Evolutionary conservation across 2,113 vertebrate species (phyloP), one percentile per base, ranked within the genome.

Genomic region (Tachysurus fulvidraco): DNA sequence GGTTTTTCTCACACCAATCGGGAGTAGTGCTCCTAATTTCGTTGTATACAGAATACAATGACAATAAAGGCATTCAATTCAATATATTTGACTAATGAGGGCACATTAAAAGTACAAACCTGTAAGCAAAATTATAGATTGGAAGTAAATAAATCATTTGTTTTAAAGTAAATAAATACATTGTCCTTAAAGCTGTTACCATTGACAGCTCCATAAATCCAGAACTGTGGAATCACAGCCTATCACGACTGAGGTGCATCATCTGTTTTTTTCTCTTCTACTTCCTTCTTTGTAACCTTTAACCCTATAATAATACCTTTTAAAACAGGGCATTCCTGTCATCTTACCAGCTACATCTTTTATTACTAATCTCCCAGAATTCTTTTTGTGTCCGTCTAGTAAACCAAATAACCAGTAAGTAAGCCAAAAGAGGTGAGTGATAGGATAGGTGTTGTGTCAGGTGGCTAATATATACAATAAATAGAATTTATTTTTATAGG

Each of bases 311-410:
- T 21, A 74, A 74, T 73, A 74, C 21, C 9, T 74, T 41, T 23
- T 74, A 25, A 50, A 14, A 50, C 73, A 50, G 44, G 21, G 50
- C 44, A 52, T 52, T 76, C 44, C 23, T 52, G 73, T 76, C 46
- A 50, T 13, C n/a, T 23, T 74, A 50, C 46, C 44, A 5, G 71
- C 71, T 13, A 46, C 36, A 23, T 13, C 71, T 46, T 74, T 46
- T 74, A 74, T 76, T 76, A n/a, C 73, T 73, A 44, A 73, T 73
- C 69, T 44, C 8, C 21, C 71, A 50, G 44, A 74, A 74, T 74
- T 74, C 21, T 25, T 44, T 74, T 73, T 50, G 44, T 46, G 21
- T 50, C 71, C 25, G 41, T 50, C 41, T 21, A 44, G 65, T 36
- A 69, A 36, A 17, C 28, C 11, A 65, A 64, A n/a, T 65, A 65